phyloP scores from a whole-genome alignment of 1,140 invertebrate genomes.

The Drosophila malerkotliana region DNA sequence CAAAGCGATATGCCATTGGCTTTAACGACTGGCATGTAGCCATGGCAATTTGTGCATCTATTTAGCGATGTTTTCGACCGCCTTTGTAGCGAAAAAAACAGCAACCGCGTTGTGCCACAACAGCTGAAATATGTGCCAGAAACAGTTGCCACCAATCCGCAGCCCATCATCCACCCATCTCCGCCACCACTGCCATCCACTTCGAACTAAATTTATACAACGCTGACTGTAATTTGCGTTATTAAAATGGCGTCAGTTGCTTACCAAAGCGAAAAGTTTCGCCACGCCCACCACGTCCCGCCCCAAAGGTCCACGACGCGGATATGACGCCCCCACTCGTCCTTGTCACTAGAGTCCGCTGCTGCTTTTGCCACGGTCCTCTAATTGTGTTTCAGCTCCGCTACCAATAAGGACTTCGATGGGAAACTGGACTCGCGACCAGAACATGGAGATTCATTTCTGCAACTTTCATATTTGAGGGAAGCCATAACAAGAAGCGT shows the following conservation, averaged over 20 bases:
- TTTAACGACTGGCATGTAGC: slow-evolving; percentile 22
- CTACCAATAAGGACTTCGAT: slow-evolving; percentile 7
- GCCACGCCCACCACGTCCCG: slow-evolving; percentile 3
- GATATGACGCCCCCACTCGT: background rate
- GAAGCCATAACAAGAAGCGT: slow-evolving; percentile 8
- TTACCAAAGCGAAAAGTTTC: slow-evolving; percentile 68
- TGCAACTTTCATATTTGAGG: slow-evolving; percentile 23
- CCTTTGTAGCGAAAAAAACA: slow-evolving; percentile 26
- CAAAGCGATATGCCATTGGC: slow-evolving; percentile 12
- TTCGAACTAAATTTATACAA: slow-evolving; percentile 69
- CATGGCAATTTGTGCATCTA: slow-evolving; percentile 49
- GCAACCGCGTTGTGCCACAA: slow-evolving; percentile 28
- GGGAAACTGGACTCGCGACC: slow-evolving; percentile 11
- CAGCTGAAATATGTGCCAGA: slow-evolving; percentile 66
- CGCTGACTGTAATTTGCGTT: slow-evolving; percentile 74
- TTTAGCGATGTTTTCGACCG: slow-evolving; percentile 38
- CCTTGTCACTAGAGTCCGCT: slow-evolving; percentile 18
- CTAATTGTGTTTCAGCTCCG: slow-evolving; percentile 59
- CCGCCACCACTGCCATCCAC: slow-evolving; percentile 14
- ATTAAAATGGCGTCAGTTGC: slow-evolving; percentile 80
- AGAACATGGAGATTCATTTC: slow-evolving; percentile 39
- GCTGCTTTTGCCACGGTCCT: slow-evolving; percentile 32
- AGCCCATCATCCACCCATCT: background rate
- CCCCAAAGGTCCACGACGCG: background rate
- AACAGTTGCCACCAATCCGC: slow-evolving; percentile 54